phyloP scores from a whole-genome alignment of 2,888 invertebrate species.

The Microctonus aethiopoides region DNA sequence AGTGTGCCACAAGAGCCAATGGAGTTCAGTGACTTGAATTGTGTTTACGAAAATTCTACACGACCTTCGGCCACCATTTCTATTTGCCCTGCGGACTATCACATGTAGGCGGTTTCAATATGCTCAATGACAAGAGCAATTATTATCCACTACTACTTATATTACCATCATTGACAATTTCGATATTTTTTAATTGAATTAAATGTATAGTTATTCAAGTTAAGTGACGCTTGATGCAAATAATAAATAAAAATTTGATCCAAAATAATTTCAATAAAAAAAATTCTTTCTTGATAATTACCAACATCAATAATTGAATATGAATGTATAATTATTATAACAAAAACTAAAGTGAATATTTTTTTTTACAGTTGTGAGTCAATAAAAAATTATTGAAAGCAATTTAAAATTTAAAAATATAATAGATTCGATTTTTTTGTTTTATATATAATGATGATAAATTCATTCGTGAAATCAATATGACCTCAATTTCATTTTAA shows the following conservation, averaged over 20 bases:
- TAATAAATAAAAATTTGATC: too few relatives aligned
- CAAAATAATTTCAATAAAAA: too few relatives aligned
- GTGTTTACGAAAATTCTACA: constrained; percentile 49
- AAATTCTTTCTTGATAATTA: too few relatives aligned
- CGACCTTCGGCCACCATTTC: constrained; percentile 14
- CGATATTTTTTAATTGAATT: too few relatives aligned
- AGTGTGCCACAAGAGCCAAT: constrained; percentile 12
- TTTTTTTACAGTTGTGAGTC: too few relatives aligned
- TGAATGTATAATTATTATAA: background rate
- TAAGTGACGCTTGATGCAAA: too few relatives aligned
- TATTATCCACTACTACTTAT: constrained; percentile 28
- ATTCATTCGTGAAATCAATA: background rate
- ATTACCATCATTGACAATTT: background rate
- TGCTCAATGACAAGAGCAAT: constrained; percentile 30
- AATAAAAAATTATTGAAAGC: background rate
- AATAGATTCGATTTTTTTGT: background rate
- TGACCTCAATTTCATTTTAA: background rate
- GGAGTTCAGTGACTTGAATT: constrained; percentile 53
- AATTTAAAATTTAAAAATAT: background rate
- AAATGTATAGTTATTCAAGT: too few relatives aligned
- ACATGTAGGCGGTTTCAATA: constrained; percentile 7
- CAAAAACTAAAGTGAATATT: background rate
- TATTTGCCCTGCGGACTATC: background rate
- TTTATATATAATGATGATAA: background rate
- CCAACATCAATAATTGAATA: too few relatives aligned